These are phyloP conservation scores for Druceiella hillmani DNA, from an alignment of 2,888 invertebrate species.

Conservation along the genomic window DNA sequence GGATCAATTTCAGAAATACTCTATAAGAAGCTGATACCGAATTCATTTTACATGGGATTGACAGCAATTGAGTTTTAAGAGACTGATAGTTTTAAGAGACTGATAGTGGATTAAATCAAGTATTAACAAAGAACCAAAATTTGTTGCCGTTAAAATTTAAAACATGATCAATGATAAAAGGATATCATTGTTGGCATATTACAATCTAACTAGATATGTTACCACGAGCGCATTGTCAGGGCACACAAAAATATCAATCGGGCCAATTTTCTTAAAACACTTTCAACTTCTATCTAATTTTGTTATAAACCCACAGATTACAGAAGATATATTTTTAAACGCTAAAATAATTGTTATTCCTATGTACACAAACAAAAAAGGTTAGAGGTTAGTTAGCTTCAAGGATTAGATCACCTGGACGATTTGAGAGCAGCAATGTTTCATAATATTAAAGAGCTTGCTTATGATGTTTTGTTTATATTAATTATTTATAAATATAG, in stretches of 20 bases:
- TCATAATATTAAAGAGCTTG: neutral
- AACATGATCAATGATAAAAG: conserved; percentile 3
- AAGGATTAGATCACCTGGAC: conserved; percentile 2
- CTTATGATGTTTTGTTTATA: too few species aligned
- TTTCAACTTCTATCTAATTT: conserved; percentile 2
- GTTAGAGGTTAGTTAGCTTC: neutral
- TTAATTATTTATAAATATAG: too few species aligned
- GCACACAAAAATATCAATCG: conserved; percentile 3
- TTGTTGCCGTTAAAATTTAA: conserved; percentile 1
- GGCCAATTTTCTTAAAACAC: conserved; percentile 1
- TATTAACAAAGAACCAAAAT: conserved; percentile 2
- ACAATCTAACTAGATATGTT: conserved; percentile 1
- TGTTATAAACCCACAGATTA: neutral
- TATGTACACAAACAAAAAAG: conserved; percentile 2
- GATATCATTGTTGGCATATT: conserved; percentile 1
- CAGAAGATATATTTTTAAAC: conserved; percentile 2
- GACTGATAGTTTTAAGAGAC: too few species aligned
- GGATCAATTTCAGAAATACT: too few species aligned
- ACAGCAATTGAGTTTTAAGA: too few species aligned
- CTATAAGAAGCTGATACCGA: too few species aligned
- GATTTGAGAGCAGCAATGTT: conserved; percentile 3
- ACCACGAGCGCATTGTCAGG: conserved; percentile 4
- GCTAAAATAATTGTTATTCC: conserved; percentile 1
- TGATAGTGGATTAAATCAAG: too few species aligned
- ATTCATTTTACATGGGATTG: too few species aligned